Conservation (phyloP, 1,140 invertebrate species). For the Drosophila gunungcola region DNA sequence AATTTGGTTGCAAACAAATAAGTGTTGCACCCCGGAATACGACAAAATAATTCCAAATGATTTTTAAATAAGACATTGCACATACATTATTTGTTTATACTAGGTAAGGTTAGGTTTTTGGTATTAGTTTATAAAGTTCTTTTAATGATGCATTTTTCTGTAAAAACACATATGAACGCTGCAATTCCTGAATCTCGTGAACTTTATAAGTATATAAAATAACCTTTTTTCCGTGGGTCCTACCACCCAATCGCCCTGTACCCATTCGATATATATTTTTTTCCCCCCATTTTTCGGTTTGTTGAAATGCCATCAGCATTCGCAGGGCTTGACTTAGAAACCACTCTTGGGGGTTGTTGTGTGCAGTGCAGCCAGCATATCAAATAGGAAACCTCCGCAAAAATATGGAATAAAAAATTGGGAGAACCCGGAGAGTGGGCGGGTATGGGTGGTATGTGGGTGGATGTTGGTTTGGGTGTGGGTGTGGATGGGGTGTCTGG, state of each 20-base stretch:
- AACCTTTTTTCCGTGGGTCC: background rate
- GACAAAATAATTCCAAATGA: too few species aligned
- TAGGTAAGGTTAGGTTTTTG: too few species aligned
- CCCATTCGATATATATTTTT: conserved; percentile 9
- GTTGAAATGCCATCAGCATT: conserved; percentile 37
- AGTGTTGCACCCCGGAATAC: too few species aligned
- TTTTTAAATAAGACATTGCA: too few species aligned
- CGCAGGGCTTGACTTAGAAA: conserved; percentile 19
- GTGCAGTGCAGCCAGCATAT: conserved; percentile 33
- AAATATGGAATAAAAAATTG: conserved; percentile 36
- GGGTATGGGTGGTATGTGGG: background rate
- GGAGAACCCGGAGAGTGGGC: background rate
- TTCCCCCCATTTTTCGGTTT: conserved; percentile 6
- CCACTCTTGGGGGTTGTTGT: conserved; percentile 21
- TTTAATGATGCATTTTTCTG: background rate
- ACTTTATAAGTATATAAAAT: background rate
- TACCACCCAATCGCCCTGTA: too few species aligned
- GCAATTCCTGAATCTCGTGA: background rate
- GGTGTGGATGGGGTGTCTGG: conserved; percentile 10
- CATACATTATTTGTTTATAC: too few species aligned
- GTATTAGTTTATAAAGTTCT: too few species aligned
- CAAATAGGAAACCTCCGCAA: conserved; percentile 41
- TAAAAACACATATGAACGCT: background rate
- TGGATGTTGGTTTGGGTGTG: background rate
- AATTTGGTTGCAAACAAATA: too few species aligned